Base-by-base conservation (phyloP, 2,888 invertebrate species). In the Conus canariensis region DNA sequence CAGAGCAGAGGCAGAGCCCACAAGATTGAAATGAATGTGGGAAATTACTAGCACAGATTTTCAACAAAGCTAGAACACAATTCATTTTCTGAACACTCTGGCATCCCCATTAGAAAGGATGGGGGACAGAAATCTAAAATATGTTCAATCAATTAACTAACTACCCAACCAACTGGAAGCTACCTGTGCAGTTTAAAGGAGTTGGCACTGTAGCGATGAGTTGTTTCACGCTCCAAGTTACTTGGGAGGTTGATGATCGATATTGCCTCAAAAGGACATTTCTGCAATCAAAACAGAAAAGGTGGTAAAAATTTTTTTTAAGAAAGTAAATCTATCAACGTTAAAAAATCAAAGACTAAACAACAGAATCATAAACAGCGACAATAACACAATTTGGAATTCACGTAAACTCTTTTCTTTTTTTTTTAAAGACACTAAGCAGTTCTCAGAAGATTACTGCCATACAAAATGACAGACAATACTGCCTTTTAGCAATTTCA, bases 181-280 rank as follows among this genome's bases (percentile, higher is more conserved):
- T 95, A 96, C 95, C 99, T 98, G 97, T 99, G 99, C 82, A 99
- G 97, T 96, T 99, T 99, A 97, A 99, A 99, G 0, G 99, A 99
- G 97, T 99, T 99, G 96, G 99, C 99, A 91, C 99, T 99, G 97
- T 99, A 99, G 90, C 99, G 98, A 97, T 99, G 99, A 77, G 99
- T 99, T 0, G 99, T 99, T 96, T 99, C 99, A 96, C 98, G 98
- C 96, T 99, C 99, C 97, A 99, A 97, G 96, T 99, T 99, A 95
- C 99, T 99, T 86, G 99, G 99, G 95, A 99, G 97, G 97, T 99
- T 99, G 95, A 99, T 99, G 94, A 99, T 99, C 85, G 98, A 98
- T 94, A 99, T 99, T 9, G 99, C 99, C 97, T 99, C 99, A 97
- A 99, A 99, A 0, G 99, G 99, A 96, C 99, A 99, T 98, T 99